Conservation (phyloP, 2,797 vertebrate species). For the Psittacula echo region DNA sequence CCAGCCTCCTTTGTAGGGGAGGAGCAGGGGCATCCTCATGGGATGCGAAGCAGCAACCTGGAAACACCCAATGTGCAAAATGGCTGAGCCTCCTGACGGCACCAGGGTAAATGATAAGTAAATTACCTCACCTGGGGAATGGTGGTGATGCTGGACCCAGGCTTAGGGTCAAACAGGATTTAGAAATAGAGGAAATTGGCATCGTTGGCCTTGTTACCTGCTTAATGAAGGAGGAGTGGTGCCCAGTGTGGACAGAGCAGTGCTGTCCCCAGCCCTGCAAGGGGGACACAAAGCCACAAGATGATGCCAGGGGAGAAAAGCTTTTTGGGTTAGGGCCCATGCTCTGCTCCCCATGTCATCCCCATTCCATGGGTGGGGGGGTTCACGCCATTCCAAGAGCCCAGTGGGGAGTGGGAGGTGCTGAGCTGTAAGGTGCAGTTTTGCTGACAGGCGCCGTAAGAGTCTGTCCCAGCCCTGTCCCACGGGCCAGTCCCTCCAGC, state of each 20-base stretch:
- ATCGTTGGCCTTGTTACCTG: not conserved
- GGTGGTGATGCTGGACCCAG: not conserved
- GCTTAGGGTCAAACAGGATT: not conserved
- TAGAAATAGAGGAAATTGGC: not conserved
- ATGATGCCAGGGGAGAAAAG: not conserved
- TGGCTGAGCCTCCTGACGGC: not conserved
- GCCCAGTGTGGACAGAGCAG: not conserved
- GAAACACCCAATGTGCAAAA: not conserved
- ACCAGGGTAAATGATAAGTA: not conserved
- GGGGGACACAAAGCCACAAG: accelerated
- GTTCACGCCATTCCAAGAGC: not conserved
- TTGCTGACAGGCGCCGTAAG: not conserved
- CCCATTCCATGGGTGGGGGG: not conserved
- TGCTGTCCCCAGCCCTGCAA: not conserved
- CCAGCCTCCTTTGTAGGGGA: not conserved
- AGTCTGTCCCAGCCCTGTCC: not conserved
- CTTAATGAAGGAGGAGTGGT: not conserved
- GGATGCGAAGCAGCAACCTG: not conserved
- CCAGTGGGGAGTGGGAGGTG: accelerated
- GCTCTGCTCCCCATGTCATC: not conserved
- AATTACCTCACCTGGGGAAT: not conserved
- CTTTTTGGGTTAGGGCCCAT: not conserved
- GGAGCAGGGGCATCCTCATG: not conserved
- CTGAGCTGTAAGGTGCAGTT: not conserved
- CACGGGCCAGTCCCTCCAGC: not conserved